Conservation (phyloP, 2,113 vertebrate species). For the Polypterus senegalus region DNA sequence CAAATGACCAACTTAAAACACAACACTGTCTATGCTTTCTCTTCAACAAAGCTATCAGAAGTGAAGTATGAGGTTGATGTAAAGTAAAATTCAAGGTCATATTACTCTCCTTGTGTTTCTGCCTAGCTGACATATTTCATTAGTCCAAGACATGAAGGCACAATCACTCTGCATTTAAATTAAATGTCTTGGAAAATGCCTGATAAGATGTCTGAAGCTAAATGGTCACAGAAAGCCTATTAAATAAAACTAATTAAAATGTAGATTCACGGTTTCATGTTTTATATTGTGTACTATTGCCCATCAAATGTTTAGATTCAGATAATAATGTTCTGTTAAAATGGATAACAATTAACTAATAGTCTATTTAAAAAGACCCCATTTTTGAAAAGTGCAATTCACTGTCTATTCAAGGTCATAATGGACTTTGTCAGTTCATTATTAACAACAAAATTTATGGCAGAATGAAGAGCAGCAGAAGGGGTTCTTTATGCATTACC, state of each 20-base stretch:
- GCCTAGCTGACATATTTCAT: constrained; percentile 9
- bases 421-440: constrained; percentile 26
- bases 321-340: constrained; percentile 15
- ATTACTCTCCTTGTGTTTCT: not conserved
- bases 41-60: no score
- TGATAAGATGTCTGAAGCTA: constrained; percentile 7
- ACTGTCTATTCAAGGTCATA: constrained; percentile 17
- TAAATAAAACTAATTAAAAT: constrained; percentile 15
- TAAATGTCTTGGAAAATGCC: constrained; percentile 4
- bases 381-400: constrained; percentile 12
- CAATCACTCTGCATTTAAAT: constrained; percentile 8
- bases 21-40: no score
- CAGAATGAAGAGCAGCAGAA: constrained; percentile 1
- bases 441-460: constrained; percentile 21
- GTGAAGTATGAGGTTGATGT: no score
- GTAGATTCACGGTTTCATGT: constrained; percentile 3
- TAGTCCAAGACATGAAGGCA: constrained; percentile 2
- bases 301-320: constrained; percentile 13
- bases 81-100: constrained; percentile 6
- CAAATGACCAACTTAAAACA: no score
- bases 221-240: constrained; percentile 6
- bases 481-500: constrained; percentile 8
- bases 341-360: constrained; percentile 19
- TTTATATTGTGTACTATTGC: constrained; percentile 11
- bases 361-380: not conserved